Evolutionary conservation across 2,888 invertebrate genomes (phyloP), one percentile per base, ranked within the genome.

Genomic region (Stegophylla sp.): DNA sequence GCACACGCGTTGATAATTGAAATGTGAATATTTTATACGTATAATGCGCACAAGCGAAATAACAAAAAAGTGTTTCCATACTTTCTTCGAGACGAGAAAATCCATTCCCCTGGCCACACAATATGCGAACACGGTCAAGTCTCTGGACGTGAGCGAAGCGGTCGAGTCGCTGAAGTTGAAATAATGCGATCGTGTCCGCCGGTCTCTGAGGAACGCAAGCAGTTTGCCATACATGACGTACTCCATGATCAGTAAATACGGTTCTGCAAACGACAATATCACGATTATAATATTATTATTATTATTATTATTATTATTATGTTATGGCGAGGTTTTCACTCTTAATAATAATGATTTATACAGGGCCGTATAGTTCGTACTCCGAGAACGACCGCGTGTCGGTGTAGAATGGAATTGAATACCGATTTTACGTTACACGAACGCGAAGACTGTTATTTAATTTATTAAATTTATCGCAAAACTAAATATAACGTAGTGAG

Each of bases 91-190:
- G 17, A 92, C 91, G 66, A 94, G 90, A 85, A 94, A 94, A 85
- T 93, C 93, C 94, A 94, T 94, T 76, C 94, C 94, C 83, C 92
- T 88, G 1, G 94, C 93, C 61, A 94, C 92, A 84, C 94, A 94
- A 86, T 93, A 91, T 0, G 93, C 92, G 85, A 94, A 94, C 23
- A 92, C 91, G 0, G 93, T 93, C 81, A 94, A 88, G 83, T 94
- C 93, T 41, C 92, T 88, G 0, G 92, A 91, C 4, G 92, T 91
- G 41, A 92, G 87, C 0, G 91, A 90, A 0, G 91, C 90, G 81
- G 90, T 89, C 82, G 88, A 88, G 83, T 91, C 91, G 83, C 91
- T 90, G 86, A 91, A 91, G 83, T 91, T 89, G 86, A 91, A 89
- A 84, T 88, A 89, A 84, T 88, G 88, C 83, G 88, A 87, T 82